A percentile compares a stretch with the other conserved stretches of the same genome.
phyloP scores from a whole-genome alignment of 2,113 vertebrate species.

The Phocoena sinus region DNA sequence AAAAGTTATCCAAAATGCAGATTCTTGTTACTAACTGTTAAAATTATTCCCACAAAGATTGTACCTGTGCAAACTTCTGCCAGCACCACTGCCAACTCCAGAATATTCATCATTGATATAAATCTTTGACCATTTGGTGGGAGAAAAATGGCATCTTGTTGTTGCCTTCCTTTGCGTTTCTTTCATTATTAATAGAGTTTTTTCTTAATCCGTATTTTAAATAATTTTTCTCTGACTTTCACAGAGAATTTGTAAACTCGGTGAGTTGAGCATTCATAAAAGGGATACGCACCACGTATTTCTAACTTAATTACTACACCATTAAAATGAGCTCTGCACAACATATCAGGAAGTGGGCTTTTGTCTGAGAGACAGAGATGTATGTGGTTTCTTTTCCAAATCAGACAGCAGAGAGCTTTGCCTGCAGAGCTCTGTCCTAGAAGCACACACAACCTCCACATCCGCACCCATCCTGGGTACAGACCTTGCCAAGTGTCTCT shows the following conservation, averaged over 20 bases:
- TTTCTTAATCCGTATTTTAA: not conserved
- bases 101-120: not conserved
- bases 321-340: not conserved
- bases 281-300: not conserved
- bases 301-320: constrained; percentile 20
- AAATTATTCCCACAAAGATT: not conserved
- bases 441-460: not conserved
- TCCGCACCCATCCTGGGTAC: not conserved
- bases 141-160: not conserved
- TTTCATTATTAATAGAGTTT: constrained; percentile 16
- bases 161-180: constrained; percentile 38
- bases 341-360: not conserved
- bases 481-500: not conserved
- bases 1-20: not conserved
- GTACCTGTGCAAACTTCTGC: not conserved
- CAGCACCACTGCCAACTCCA: not conserved
- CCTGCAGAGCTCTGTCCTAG: not conserved
- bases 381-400: not conserved
- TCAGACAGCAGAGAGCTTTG: not conserved
- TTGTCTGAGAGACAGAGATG: not conserved
- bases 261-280: not conserved
- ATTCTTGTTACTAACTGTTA: not conserved
- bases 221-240: constrained; percentile 1
- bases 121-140: not conserved
- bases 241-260: not conserved